Evolutionary conservation across 2,888 invertebrate species (phyloP), one percentile per base, ranked within the genome.

Genomic region (Melinopterus prodromus): DNA sequence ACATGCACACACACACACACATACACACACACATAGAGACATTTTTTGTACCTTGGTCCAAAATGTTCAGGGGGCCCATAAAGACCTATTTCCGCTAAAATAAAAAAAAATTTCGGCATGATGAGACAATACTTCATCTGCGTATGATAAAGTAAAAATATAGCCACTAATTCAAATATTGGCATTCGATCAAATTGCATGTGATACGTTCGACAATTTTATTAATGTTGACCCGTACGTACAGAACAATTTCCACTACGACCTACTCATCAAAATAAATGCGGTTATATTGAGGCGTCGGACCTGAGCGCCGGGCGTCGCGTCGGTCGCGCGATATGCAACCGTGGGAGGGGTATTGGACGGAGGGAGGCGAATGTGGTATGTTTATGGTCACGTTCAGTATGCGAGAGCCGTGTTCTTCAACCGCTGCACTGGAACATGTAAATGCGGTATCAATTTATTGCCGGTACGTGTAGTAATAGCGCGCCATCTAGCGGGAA

Each of bases 361-460:
- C 14, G 69, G 69, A 72, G 37, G 38, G 77, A 77, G 70, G 80
- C 77, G 79, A 78, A 80, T 76, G 77, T 69, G 80, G 81, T 82
- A 83, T 84, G 84, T 85, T 83, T 84, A 84, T 83, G 80, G 84
- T 76, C 80, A 81, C 79, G 82, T 83, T 85, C 84, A 83, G 83
- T 84, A 85, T 84, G 84, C 85, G 82, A 83, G 84, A 81, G 82
- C 81, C 80, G 84, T 82, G 82, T 83, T 83, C 82, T 82, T 82
- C 82, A 81, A 71, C 81, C 83, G 82, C 83, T 83, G 82, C 83
- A 82, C 81, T 81, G 83, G 82, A 84, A 83, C 83, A 85, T 85
- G 84, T 84, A 85, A 84, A 84, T 84, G 84, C 81, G 81, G 82
- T 84, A 84, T 83, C 84, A 85, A 85, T 85, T 85, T 85, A 85